Percentiles rank a stretch among this genome's conserved stretches.
These are phyloP conservation scores for Hycleus cichorii DNA, from an alignment of 1,140 invertebrate genomes.

Conservation along the genomic window DNA sequence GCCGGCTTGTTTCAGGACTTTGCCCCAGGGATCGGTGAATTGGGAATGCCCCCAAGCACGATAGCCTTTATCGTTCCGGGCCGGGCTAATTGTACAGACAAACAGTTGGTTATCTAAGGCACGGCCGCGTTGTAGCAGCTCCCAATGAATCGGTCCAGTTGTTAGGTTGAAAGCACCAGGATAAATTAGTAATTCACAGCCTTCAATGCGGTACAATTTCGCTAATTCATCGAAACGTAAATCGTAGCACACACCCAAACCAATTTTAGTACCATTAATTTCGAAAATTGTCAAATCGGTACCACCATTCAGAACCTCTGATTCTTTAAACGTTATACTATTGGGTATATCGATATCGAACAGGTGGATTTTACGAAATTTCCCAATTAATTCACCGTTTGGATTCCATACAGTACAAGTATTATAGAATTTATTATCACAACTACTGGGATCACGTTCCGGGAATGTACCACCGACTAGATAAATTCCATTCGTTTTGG, in stretches of 20 bases:
- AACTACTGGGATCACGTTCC: constrained; percentile 50
- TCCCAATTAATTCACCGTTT: constrained; percentile 64
- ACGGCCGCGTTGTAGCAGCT: constrained; percentile 67
- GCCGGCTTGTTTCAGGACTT: constrained; percentile 62
- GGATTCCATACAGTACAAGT: constrained; percentile 85
- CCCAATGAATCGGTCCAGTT: constrained; percentile 90
- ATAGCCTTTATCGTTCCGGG: constrained; percentile 68
- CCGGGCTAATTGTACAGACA: constrained; percentile 68
- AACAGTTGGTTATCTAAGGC: constrained; percentile 85
- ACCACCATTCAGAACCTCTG: constrained; percentile 72
- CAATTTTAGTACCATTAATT: constrained; percentile 73
- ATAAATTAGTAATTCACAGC: constrained; percentile 79
- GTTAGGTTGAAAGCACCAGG: constrained; percentile 96
- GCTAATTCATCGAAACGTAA: constrained; percentile 87
- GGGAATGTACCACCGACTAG: constrained; percentile 88
- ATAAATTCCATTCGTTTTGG: constrained; percentile 71
- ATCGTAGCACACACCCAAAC: constrained; percentile 95
- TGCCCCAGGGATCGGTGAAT: constrained; percentile 82
- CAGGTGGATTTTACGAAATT: constrained; percentile 81
- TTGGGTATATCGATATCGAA: constrained; percentile 94
- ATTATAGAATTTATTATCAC: constrained; percentile 67
- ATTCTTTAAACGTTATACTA: constrained; percentile 90
- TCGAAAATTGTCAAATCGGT: constrained; percentile 68
- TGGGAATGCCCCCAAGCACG: constrained; percentile 85
- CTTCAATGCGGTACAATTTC: constrained; percentile 66